Percentiles rank a stretch among this genome's conserved stretches.
These are phyloP conservation scores for Hemichromis elongatus DNA, from an alignment of 2,113 vertebrate genomes.

Conservation along the genomic window DNA sequence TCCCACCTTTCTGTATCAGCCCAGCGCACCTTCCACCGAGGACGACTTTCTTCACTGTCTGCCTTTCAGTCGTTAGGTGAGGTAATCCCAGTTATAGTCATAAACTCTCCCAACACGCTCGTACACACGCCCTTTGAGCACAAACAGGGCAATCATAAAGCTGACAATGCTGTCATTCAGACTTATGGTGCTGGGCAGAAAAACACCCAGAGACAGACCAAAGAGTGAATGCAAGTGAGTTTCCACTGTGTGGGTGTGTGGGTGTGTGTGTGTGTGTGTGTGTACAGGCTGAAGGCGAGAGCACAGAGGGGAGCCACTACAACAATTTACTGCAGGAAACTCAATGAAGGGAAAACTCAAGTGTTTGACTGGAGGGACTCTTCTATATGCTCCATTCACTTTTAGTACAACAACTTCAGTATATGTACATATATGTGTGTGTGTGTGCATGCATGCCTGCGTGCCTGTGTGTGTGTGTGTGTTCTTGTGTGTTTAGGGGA, in stretches of 20 bases:
- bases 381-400: constrained; percentile 18
- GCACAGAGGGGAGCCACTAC: constrained; percentile 12
- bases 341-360: constrained; percentile 19
- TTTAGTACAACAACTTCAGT: background rate
- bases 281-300: background rate
- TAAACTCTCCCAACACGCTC: background rate
- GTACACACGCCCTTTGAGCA: background rate
- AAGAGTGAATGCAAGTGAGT: background rate
- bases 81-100: background rate
- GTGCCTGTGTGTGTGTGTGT: background rate
- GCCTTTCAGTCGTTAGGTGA: background rate
- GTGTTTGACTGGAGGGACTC: constrained; percentile 28
- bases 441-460: background rate
- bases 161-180: constrained; percentile 39
- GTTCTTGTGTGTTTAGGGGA: constrained; percentile 20
- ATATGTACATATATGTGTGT: background rate
- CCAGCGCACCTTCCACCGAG: background rate
- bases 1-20: constrained; percentile 3
- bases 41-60: background rate
- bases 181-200: constrained; percentile 27
- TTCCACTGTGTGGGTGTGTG: background rate
- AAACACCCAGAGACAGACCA: constrained; percentile 15
- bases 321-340: constrained; percentile 27
- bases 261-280: background rate
- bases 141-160: constrained; percentile 35